These are phyloP conservation scores for Drosophila picticornis DNA, from an alignment of 2,888 invertebrate species.

Conservation along the genomic window DNA sequence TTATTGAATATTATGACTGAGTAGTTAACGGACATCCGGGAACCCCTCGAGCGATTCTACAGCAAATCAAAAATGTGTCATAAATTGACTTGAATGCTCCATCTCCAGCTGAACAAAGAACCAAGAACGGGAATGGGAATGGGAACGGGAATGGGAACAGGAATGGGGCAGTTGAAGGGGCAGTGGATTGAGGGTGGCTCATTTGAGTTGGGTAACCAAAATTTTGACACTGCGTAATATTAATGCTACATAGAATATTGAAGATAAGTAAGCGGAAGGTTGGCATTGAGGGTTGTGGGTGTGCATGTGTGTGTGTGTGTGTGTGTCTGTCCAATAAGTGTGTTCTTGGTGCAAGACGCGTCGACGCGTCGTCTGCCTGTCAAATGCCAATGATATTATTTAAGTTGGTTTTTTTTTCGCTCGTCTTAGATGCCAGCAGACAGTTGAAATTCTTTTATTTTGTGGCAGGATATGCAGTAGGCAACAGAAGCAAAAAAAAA, in stretches of 20 bases:
- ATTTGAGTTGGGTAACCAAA: constrained; percentile 50
- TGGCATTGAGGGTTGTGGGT: neutral
- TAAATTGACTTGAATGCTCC: constrained; percentile 18
- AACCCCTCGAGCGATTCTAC: constrained; percentile 14
- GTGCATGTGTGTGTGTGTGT: neutral
- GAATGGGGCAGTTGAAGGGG: neutral
- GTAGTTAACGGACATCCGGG: constrained; percentile 48
- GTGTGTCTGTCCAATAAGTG: constrained; percentile 1
- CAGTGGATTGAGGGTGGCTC: neutral
- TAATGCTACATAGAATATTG: constrained; percentile 19
- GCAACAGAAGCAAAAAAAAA: constrained; percentile 4
- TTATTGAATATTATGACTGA: constrained; percentile 24
- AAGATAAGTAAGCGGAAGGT: constrained; percentile 2
- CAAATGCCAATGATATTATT: constrained; percentile 70
- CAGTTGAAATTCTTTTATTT: constrained; percentile 52
- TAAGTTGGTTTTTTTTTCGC: constrained; percentile 35
- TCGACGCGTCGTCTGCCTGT: constrained; percentile 61
- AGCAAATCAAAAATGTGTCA: constrained; percentile 35
- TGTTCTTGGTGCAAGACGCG: constrained; percentile 13
- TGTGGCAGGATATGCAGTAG: constrained; percentile 32
- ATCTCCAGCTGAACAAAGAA: constrained; percentile 24
- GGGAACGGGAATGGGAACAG: neutral
- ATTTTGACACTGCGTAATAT: constrained; percentile 65
- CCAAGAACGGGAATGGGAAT: neutral
- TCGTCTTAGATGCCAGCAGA: constrained; percentile 43